phyloP scores from a whole-genome alignment of 2,113 vertebrate species.

The Anolis sagrei region DNA sequence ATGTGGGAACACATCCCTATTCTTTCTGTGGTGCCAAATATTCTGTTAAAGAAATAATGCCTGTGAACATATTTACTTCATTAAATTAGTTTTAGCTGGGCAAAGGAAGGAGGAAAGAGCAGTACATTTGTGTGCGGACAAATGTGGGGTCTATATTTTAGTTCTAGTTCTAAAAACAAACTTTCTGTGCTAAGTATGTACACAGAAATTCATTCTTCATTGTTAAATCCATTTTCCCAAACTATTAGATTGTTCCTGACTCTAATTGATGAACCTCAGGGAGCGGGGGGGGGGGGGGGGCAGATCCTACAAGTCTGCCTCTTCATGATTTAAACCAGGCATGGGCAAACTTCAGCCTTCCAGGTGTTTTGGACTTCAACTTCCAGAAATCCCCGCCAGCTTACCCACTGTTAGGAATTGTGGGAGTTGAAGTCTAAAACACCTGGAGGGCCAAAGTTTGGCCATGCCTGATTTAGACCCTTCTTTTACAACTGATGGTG shows the following conservation, averaged over 20 bases:
- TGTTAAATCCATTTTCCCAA: not conserved
- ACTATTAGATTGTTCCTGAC: not conserved
- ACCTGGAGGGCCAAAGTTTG: not conserved
- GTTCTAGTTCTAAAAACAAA: not conserved
- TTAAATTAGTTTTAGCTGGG: not conserved
- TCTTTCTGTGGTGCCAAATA: too few species aligned
- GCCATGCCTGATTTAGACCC: not conserved
- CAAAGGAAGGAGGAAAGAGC: too few species aligned
- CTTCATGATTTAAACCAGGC: not conserved
- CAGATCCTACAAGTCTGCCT: not conserved
- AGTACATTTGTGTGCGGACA: too few species aligned
- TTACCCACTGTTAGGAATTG: too few species aligned
- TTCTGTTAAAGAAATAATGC: too few species aligned
- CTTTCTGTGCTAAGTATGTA: not conserved
- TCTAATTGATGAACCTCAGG: not conserved
- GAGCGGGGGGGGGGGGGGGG: not conserved
- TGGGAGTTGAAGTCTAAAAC: too few species aligned
- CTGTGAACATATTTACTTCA: too few species aligned
- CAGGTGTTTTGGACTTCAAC: too few species aligned
- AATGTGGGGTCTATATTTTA: too few species aligned
- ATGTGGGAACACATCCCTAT: too few species aligned
- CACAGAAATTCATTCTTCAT: not conserved
- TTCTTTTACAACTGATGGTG: not conserved
- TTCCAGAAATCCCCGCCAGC: too few species aligned
- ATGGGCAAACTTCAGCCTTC: too few species aligned